Evolutionary conservation across 2,888 invertebrate species (phyloP).

Genomic region (Tetranychus truncatus): DNA sequence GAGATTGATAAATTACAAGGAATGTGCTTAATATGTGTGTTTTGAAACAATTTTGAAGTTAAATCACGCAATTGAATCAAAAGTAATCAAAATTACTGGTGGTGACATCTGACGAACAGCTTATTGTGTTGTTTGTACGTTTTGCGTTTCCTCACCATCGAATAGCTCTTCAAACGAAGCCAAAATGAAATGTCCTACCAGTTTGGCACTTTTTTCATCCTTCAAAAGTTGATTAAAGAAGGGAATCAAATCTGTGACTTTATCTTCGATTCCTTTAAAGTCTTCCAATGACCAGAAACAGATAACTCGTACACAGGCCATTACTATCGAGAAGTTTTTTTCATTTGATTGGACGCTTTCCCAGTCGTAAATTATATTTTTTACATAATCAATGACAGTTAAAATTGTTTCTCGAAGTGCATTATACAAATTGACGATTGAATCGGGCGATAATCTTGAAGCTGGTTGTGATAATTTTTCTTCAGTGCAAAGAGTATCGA

Average conservation of each 20-base stretch:
- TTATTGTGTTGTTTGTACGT: too few relatives aligned
- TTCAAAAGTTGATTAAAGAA: neutral
- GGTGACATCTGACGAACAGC: too few relatives aligned
- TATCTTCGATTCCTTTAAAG: neutral
- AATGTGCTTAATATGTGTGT: too few relatives aligned
- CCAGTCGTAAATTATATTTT: neutral
- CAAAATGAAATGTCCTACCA: neutral
- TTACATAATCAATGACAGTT: neutral
- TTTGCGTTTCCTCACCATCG: too few relatives aligned
- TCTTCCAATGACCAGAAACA: neutral
- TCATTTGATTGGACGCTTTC: neutral
- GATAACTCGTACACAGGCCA: neutral
- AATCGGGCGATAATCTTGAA: neutral
- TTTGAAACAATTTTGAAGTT: too few relatives aligned
- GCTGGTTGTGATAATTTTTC: neutral
- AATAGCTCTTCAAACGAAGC: neutral
- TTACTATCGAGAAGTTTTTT: neutral
- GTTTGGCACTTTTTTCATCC: neutral
- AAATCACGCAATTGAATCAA: too few relatives aligned
- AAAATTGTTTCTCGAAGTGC: neutral
- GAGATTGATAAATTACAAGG: too few relatives aligned
- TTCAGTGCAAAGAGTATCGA: neutral
- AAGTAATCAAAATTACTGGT: too few relatives aligned
- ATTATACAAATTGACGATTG: neutral
- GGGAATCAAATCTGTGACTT: neutral